Evolutionary conservation across 2,888 invertebrate genomes (phyloP).

Genomic region (Macaria notata): DNA sequence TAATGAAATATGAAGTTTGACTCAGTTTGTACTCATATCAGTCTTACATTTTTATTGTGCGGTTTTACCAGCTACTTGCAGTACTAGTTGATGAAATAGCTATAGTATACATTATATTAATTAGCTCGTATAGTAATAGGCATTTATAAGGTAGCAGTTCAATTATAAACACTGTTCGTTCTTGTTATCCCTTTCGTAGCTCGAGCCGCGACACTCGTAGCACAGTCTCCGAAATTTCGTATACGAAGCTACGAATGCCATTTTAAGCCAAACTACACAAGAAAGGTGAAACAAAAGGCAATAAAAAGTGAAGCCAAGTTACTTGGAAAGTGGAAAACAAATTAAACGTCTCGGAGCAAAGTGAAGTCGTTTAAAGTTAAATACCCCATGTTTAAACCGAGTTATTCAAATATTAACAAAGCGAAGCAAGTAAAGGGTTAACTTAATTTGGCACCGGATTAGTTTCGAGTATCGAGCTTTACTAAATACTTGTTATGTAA

Average conservation of each 20-base stretch:
- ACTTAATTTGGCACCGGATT: constrained; percentile 42
- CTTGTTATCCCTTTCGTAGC: background rate
- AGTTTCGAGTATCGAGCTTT: constrained; percentile 35
- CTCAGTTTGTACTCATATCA: too few species aligned
- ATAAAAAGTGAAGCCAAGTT: constrained; percentile 27
- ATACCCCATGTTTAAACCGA: constrained; percentile 43
- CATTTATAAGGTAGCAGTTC: too few species aligned
- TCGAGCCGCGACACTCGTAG: background rate
- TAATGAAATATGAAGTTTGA: too few species aligned
- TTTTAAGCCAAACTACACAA: background rate
- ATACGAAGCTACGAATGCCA: background rate
- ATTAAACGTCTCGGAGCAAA: constrained; percentile 39
- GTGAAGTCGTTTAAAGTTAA: constrained; percentile 45
- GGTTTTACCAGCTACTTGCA: too few species aligned
- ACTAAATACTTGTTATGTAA: constrained; percentile 24
- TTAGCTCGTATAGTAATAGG: too few species aligned
- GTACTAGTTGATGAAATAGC: too few species aligned
- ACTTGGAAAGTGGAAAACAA: constrained; percentile 30
- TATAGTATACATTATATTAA: too few species aligned
- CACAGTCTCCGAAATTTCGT: background rate
- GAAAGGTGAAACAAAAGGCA: constrained; percentile 13
- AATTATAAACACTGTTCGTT: too few species aligned
- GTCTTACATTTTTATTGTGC: too few species aligned
- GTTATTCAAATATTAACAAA: constrained; percentile 47
- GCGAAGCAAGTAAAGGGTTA: constrained; percentile 39